These are phyloP conservation scores for Rhyacophila evoluta DNA, from an alignment of 2,888 invertebrate genomes.

Conservation along the genomic window DNA sequence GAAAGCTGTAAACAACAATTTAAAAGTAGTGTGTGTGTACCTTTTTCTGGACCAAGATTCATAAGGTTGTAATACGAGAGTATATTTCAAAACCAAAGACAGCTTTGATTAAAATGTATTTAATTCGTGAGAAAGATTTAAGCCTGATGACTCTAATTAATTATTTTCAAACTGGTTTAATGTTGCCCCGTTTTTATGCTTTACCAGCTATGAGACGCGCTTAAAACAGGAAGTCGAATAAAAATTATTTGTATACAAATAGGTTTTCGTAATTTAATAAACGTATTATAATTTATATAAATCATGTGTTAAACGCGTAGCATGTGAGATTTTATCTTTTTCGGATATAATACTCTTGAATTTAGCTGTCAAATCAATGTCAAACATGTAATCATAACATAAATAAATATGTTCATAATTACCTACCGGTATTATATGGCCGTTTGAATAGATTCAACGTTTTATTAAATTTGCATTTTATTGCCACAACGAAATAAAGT, in stretches of 20 bases:
- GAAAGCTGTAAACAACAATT: constrained; percentile 19
- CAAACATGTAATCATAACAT: not conserved
- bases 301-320: not conserved
- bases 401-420: not conserved
- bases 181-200: constrained; percentile 12
- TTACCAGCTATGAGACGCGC: constrained; percentile 21
- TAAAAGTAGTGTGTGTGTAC: constrained; percentile 10
- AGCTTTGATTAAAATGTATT: constrained; percentile 24
- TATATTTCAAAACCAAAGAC: constrained; percentile 3
- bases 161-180: constrained; percentile 3
- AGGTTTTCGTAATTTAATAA: constrained; percentile 14
- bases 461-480: too few relatives aligned
- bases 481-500: too few relatives aligned
- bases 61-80: constrained; percentile 6
- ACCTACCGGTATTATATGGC: too few relatives aligned
- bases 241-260: not conserved
- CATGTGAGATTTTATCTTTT: not conserved
- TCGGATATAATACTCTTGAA: not conserved
- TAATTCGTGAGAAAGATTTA: constrained; percentile 22
- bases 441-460: too few relatives aligned
- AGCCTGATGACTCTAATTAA: constrained; percentile 9
- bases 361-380: not conserved
- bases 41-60: constrained; percentile 16
- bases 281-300: not conserved
- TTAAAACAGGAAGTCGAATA: constrained; percentile 9